A percentile compares a stretch with the other conserved stretches of the same genome.
These are phyloP conservation scores for Hemibagrus guttatus DNA, from an alignment of 2,797 vertebrate genomes.

Conservation along the genomic window DNA sequence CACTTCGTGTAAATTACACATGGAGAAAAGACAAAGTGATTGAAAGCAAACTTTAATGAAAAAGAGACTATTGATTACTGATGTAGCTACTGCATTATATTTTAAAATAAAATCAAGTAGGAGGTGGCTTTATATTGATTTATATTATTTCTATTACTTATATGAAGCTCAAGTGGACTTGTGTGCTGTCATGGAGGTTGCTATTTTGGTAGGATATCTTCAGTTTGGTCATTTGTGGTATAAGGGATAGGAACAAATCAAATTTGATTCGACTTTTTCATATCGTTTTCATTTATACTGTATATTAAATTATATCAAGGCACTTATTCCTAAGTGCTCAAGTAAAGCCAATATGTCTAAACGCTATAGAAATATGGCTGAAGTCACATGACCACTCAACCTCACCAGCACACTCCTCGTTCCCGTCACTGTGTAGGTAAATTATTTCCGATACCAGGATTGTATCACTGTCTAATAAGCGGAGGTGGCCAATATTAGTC, in stretches of 20 bases:
- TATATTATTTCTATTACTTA: not conserved
- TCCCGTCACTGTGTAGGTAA: conserved; percentile 19
- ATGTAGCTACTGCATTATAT: not conserved
- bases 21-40: conserved; percentile 14
- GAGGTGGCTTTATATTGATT: conserved; percentile 6
- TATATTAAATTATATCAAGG: not conserved
- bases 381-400: conserved; percentile 15
- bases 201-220: not conserved
- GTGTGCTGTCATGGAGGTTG: not conserved
- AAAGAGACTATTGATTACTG: conserved; percentile 17
- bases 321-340: not conserved
- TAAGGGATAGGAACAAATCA: not conserved
- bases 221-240: not conserved
- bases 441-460: conserved; percentile 51
- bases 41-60: conserved; percentile 19
- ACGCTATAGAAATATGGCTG: not conserved
- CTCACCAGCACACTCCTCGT: not conserved
- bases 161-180: not conserved
- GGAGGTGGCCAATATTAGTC: conserved; percentile 68
- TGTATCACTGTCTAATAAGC: conserved; percentile 58
- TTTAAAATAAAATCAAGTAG: conserved; percentile 17
- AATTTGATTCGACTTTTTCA: no score
- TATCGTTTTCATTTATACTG: not conserved
- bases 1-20: conserved; percentile 13
- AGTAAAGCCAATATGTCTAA: not conserved